Evolutionary conservation across 2,113 vertebrate species (phyloP).

Genomic region (Zosterops japonicus): DNA sequence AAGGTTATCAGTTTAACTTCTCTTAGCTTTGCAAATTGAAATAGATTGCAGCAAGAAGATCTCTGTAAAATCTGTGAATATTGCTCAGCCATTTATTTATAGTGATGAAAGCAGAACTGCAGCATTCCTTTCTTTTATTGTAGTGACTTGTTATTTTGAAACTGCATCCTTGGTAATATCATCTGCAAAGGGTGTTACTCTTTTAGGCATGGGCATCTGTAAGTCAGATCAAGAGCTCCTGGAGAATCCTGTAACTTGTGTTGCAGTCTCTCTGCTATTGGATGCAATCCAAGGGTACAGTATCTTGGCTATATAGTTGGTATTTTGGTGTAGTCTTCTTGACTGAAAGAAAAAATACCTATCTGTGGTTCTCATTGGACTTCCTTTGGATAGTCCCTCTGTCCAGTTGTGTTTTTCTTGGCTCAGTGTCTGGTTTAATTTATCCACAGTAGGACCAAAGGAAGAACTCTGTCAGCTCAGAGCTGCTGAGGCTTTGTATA

Average conservation of each 20-base stretch:
- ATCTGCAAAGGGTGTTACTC: not conserved
- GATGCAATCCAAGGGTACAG: not conserved
- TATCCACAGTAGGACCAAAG: not conserved
- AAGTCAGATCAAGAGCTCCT: not conserved
- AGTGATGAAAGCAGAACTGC: not conserved
- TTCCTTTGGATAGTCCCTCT: not conserved
- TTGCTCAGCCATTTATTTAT: not conserved
- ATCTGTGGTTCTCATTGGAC: not conserved
- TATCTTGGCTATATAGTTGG: not conserved
- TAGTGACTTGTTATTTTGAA: not conserved
- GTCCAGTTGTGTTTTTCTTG: not conserved
- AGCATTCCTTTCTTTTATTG: not conserved
- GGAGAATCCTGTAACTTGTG: not conserved
- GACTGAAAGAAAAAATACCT: not conserved
- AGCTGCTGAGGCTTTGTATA: not conserved
- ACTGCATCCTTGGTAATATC: not conserved
- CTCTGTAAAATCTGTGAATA: not conserved
- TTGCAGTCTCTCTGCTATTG: not conserved
- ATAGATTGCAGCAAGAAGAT: conserved; percentile 2
- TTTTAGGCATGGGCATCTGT: not conserved
- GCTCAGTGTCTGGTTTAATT: not conserved
- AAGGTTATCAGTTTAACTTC: conserved; percentile 12
- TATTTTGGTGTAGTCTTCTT: not conserved
- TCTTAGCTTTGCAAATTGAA: conserved; percentile 33
- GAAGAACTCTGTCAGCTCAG: not conserved